Evolutionary conservation across 2,113 vertebrate genomes (phyloP).

Genomic region (Argyrosomus japonicus): DNA sequence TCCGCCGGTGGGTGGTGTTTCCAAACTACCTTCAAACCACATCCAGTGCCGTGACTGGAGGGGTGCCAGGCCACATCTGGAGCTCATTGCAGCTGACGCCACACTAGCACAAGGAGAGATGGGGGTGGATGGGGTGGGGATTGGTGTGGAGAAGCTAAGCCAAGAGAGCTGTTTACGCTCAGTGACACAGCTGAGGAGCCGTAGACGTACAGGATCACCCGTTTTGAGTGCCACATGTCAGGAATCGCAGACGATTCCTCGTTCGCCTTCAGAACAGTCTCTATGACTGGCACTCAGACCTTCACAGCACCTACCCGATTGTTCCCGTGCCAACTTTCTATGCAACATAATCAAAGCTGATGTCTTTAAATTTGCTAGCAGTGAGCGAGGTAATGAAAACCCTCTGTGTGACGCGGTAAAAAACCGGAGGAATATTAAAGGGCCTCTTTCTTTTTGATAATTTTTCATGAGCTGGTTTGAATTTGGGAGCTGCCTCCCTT

Average conservation of each 20-base stretch:
- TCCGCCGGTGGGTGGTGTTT: slow-evolving; percentile 81
- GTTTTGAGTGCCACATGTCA: slow-evolving; percentile 51
- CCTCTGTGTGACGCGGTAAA: slow-evolving; percentile 73
- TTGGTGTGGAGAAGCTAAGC: slow-evolving; percentile 46
- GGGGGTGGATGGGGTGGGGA: slow-evolving; percentile 46
- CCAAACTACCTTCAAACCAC: slow-evolving; percentile 83
- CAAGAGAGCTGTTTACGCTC: slow-evolving; percentile 75
- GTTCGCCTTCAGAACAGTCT: slow-evolving; percentile 29
- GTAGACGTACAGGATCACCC: slow-evolving; percentile 31
- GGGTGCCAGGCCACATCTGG: slow-evolving; percentile 85
- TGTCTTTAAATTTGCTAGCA: slow-evolving; percentile 73
- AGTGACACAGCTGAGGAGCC: slow-evolving; percentile 63
- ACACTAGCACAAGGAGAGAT: slow-evolving; percentile 74
- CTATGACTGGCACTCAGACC: slow-evolving; percentile 37
- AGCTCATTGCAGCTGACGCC: slow-evolving; percentile 87
- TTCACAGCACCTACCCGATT: slow-evolving; percentile 53
- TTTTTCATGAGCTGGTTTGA: slow-evolving; percentile 77
- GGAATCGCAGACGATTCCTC: slow-evolving; percentile 8
- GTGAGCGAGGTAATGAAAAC: slow-evolving; percentile 79
- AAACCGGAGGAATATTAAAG: slow-evolving; percentile 69
- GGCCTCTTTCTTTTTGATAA: slow-evolving; percentile 70
- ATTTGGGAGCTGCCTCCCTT: slow-evolving; percentile 63
- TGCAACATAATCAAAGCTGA: slow-evolving; percentile 73
- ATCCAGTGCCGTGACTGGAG: slow-evolving; percentile 81
- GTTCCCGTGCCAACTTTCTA: slow-evolving; percentile 67